These are phyloP conservation scores for Arnoldichthys spilopterus DNA, from an alignment of 2,797 vertebrate species.

Conservation along the genomic window DNA sequence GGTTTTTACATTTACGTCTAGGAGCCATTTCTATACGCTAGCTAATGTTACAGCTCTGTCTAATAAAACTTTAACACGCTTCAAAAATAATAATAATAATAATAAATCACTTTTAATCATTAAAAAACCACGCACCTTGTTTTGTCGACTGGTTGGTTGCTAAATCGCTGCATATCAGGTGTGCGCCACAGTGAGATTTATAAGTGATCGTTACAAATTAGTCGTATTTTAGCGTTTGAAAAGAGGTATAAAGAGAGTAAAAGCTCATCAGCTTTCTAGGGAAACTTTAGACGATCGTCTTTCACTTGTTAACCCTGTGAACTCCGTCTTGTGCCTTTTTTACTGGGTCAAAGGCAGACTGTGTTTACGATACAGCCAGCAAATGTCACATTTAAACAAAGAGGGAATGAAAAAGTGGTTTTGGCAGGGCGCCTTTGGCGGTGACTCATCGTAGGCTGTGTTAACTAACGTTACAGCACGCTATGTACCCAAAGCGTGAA, in stretches of 20 bases:
- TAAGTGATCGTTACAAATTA: background rate
- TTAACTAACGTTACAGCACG: conserved; percentile 56
- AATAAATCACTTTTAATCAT: no score
- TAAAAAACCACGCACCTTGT: conserved; percentile 9
- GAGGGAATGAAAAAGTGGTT: background rate
- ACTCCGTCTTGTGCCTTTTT: conserved; percentile 1
- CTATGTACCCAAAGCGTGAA: conserved; percentile 54
- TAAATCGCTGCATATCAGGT: background rate
- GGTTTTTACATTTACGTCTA: background rate
- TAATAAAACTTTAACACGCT: background rate
- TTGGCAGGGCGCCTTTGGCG: conserved; percentile 53
- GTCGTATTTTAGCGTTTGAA: background rate
- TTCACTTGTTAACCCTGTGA: conserved; percentile 1
- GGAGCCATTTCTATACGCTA: no score
- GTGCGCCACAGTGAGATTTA: background rate
- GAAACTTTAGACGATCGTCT: background rate
- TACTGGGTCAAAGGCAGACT: background rate
- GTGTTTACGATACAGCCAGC: background rate
- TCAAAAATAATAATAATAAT: no score
- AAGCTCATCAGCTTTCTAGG: background rate
- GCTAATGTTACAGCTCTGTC: background rate
- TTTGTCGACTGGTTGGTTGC: background rate
- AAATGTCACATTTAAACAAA: background rate
- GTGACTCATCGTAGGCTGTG: conserved; percentile 66
- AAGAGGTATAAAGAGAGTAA: background rate